Percentiles rank a stretch among this genome's conserved stretches.
phyloP scores from a whole-genome alignment of 92 coral and sea anemone species.

The Zoanthus gigantus region DNA sequence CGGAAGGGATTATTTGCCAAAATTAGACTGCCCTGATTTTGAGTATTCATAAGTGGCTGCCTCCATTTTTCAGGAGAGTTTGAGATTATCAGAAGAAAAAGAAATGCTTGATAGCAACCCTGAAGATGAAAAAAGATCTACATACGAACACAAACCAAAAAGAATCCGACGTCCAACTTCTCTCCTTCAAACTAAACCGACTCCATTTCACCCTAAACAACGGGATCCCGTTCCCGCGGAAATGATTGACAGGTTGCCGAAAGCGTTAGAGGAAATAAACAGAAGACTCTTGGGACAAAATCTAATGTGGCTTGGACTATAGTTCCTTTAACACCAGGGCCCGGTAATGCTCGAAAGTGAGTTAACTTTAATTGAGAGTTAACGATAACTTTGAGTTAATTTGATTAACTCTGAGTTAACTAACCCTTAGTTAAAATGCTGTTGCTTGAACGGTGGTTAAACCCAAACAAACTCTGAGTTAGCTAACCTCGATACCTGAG shows the following conservation, averaged over 20 bases:
- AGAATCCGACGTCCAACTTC: background rate
- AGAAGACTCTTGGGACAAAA: slow-evolving; percentile 32
- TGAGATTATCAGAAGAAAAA: background rate
- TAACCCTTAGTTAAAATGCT: too few relatives aligned
- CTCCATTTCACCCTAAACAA: background rate
- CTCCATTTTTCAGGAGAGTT: background rate
- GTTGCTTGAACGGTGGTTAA: too few relatives aligned
- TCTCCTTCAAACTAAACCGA: background rate
- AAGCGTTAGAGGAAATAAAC: slow-evolving; percentile 42
- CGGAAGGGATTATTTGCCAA: too few relatives aligned
- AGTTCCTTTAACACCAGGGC: background rate
- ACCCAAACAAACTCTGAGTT: too few relatives aligned
- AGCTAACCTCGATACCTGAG: too few relatives aligned
- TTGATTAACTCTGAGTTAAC: too few relatives aligned
- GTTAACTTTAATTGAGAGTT: too few relatives aligned
- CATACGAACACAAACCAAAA: slow-evolving; percentile 12
- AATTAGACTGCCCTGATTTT: too few relatives aligned
- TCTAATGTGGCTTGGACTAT: slow-evolving; percentile 20
- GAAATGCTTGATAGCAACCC: background rate
- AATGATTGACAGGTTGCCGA: slow-evolving; percentile 26
- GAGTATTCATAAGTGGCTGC: background rate
- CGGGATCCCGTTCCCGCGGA: slow-evolving; percentile 19
- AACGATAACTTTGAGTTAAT: too few relatives aligned
- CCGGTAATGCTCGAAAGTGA: too few relatives aligned
- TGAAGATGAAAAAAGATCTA: background rate